Conservation (phyloP, 2,888 invertebrate genomes). For the Meliscaeva auricollis region DNA sequence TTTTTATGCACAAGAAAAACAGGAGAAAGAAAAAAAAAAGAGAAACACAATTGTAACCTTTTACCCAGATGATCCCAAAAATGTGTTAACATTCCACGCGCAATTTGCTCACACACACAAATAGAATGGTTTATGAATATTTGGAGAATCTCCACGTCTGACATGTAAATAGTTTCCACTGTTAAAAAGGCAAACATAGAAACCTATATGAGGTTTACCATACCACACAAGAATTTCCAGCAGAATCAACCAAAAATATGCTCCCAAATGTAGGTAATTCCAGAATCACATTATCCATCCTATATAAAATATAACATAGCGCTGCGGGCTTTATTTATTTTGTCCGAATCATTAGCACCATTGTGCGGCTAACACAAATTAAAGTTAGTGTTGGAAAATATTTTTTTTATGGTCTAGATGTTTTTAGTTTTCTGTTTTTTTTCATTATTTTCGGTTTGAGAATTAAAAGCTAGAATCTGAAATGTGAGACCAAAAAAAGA, state of each 20-base stretch:
- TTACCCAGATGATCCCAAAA: background rate
- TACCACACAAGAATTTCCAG: background rate
- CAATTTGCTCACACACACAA: conserved; percentile 1
- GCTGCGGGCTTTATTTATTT: conserved; percentile 8
- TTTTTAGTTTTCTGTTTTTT: background rate
- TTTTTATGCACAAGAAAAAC: no score
- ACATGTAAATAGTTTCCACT: background rate
- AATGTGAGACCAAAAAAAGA: conserved; percentile 4
- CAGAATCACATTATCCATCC: background rate
- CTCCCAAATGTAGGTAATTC: background rate
- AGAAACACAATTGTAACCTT: background rate
- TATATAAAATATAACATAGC: no score
- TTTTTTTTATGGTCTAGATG: no score
- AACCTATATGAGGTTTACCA: background rate
- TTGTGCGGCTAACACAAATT: conserved; percentile 12
- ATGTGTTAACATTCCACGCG: background rate
- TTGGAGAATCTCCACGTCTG: background rate
- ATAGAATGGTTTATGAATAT: background rate
- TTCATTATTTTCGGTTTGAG: no score
- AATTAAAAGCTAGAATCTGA: no score
- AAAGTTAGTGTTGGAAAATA: conserved; percentile 3
- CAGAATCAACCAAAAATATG: background rate
- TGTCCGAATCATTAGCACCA: background rate
- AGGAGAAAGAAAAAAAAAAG: no score
- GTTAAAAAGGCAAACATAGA: conserved; percentile 4